Conservation (phyloP, 2,113 vertebrate species). For the Myodes glareolus region DNA sequence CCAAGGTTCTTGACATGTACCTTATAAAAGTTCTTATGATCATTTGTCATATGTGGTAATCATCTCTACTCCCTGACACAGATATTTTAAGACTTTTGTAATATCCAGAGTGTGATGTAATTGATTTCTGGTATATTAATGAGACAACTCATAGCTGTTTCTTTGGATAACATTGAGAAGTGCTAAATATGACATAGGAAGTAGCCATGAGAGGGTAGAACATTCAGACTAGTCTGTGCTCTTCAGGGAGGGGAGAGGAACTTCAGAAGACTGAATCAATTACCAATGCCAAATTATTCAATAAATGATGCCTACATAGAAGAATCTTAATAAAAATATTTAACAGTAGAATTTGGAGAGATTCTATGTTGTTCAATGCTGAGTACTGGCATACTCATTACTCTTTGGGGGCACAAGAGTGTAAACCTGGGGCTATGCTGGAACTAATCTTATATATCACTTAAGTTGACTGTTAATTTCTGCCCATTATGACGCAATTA, state of each 20-base stretch:
- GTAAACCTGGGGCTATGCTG: neutral
- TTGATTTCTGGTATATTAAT: neutral
- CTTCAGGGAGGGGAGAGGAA: neutral
- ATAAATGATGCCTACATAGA: neutral
- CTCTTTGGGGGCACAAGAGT: neutral
- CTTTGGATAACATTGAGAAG: neutral
- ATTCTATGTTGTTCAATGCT: neutral
- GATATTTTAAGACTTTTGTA: neutral
- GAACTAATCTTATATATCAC: neutral
- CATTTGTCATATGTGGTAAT: neutral
- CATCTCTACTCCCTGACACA: neutral
- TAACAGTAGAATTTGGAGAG: neutral
- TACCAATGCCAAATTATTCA: neutral
- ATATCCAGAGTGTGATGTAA: neutral
- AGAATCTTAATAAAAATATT: too few relatives aligned
- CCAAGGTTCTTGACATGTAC: neutral
- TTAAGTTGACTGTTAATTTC: neutral
- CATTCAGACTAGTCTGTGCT: neutral
- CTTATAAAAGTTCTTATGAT: neutral
- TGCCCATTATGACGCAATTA: neutral
- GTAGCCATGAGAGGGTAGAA: neutral
- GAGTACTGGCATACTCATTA: neutral
- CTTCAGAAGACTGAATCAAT: neutral
- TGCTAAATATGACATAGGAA: neutral
- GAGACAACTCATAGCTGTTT: neutral